These are phyloP conservation scores for Campopleginae sp. DNA, from an alignment of 2,888 invertebrate species.

Conservation along the genomic window DNA sequence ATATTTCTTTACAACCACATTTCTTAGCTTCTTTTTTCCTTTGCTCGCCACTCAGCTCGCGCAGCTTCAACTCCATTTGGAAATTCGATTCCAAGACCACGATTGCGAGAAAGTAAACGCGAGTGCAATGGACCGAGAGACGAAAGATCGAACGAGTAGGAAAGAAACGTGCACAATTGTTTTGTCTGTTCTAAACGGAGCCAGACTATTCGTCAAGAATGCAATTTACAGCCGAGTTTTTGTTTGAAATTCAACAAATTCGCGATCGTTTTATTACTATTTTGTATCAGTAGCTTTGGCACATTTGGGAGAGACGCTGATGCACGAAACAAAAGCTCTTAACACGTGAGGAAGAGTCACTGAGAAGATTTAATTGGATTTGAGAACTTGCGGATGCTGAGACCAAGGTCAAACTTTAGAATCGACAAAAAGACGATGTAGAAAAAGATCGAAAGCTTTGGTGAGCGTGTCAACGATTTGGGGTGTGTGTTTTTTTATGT, in stretches of 20 bases:
- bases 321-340: background rate
- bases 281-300: conserved; percentile 24
- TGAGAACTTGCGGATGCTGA: background rate
- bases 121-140: conserved; percentile 6
- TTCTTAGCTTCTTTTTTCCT: background rate
- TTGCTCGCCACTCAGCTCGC: background rate
- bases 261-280: background rate
- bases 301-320: conserved; percentile 1
- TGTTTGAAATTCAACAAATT: background rate
- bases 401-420: background rate
- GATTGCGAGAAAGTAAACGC: background rate
- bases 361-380: background rate
- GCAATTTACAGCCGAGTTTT: background rate
- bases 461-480: background rate
- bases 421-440: background rate
- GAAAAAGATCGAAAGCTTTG: background rate
- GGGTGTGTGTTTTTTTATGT: conserved; percentile 47
- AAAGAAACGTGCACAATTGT: background rate
- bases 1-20: conserved; percentile 53
- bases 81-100: conserved; percentile 8
- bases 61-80: conserved; percentile 5
- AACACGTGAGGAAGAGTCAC: background rate
- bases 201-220: background rate
- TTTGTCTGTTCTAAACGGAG: background rate
- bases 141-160: background rate